phyloP scores from a whole-genome alignment of 2,797 vertebrate genomes.

The Rhincodon typus region DNA sequence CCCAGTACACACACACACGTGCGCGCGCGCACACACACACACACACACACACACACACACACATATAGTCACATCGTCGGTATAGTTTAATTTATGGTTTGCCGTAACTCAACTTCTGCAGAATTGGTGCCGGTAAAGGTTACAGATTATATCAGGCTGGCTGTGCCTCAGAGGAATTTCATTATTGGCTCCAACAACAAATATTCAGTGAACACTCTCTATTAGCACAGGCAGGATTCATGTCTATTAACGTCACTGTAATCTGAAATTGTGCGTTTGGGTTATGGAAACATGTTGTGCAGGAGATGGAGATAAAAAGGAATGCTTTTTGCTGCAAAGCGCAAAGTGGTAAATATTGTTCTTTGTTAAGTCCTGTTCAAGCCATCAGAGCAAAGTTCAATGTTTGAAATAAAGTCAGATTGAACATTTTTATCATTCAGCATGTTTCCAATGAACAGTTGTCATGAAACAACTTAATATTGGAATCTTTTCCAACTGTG shows the following conservation, averaged over 20 bases:
- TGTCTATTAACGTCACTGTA: neutral
- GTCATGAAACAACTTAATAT: neutral
- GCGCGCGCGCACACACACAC: neutral
- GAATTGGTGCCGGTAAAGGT: conserved; percentile 1
- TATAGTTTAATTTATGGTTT: neutral
- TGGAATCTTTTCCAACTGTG: neutral
- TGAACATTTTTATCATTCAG: neutral
- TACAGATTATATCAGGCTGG: conserved; percentile 9
- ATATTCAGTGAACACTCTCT: neutral
- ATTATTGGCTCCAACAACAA: neutral
- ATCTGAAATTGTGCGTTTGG: neutral
- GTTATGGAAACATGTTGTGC: conserved; percentile 1
- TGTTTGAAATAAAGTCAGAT: neutral
- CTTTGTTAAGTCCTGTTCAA: neutral
- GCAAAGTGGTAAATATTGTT: neutral
- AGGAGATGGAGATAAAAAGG: neutral
- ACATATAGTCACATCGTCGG: neutral
- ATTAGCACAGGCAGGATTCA: neutral
- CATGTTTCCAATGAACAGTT: neutral
- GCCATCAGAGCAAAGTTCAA: neutral
- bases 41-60: neutral
- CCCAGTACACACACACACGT: no score
- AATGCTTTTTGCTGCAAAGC: neutral
- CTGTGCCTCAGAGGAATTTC: conserved; percentile 21
- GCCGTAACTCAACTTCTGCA: neutral